Evolutionary conservation across 2,113 vertebrate species (phyloP), one percentile per base, ranked within the genome.

Genomic region (Phasianus colchicus): DNA sequence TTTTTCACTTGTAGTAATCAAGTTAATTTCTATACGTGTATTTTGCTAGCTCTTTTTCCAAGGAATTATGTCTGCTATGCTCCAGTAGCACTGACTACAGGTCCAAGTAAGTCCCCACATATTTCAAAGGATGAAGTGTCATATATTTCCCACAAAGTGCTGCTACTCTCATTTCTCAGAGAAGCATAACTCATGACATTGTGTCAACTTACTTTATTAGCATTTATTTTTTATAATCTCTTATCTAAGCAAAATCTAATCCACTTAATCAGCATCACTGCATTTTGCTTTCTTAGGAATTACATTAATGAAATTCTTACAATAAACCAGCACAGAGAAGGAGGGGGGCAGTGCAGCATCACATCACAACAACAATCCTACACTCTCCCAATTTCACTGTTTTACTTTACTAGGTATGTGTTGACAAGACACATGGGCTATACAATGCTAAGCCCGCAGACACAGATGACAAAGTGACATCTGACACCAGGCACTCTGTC

Each of bases 261-360:
- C 78, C 90, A 66, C 47, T 88, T 94, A 95, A 91, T 92, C 82
- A 92, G 77, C 93, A 89, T 55, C 13, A 55, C 30, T 76, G 43
- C 24, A 32, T 93, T 96, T 91, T 95, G 61, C 63, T 90, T 85
- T 82, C 88, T 92, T 42, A 90, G 85, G 90, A 93, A 96, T 91
- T 82, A 78, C 15, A 0, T 86, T 92, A 93, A 91, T 96, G 40
- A 94, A 94, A 94, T 83, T 85, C 45, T 83, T 81, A 57, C 40
- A 48, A 24, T 67, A 72, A 45, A 22, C 36, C 12, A 38, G 54
- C 19, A 2, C 74, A 73, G 58, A 71, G 73, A 78, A 74, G 61
- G 43, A 75, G 67, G 21, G 70, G 79, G 38, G n/a, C 79, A 64
- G 25, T 2, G 1, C 18, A 64, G 61, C 66, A 21, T 34, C 0